phyloP scores from a whole-genome alignment of 37 sponge, comb jelly and placozoan species.

The Sycon ciliatum region DNA sequence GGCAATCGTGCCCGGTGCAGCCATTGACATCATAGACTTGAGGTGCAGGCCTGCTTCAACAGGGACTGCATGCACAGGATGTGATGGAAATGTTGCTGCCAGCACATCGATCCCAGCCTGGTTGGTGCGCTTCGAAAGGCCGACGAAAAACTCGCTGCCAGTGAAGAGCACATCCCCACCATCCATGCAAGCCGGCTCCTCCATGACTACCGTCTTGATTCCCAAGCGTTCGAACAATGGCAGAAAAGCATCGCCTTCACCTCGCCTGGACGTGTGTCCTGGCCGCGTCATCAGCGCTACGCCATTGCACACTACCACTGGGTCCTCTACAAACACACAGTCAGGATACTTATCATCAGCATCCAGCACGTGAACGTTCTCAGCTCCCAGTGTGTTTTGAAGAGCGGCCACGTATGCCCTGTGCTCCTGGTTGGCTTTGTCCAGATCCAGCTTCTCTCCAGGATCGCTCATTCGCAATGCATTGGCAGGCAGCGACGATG shows the following conservation, averaged over 20 bases:
- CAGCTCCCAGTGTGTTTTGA: constrained; percentile 20
- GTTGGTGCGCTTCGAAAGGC: constrained; percentile 51
- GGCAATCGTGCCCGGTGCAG: constrained; percentile 51
- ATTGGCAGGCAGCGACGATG: constrained; percentile 33
- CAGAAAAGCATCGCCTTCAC: constrained; percentile 29
- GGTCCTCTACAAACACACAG: constrained; percentile 60
- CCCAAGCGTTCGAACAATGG: constrained; percentile 33
- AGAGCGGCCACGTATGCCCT: constrained; percentile 32
- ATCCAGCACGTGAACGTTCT: constrained; percentile 27
- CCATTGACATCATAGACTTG: constrained; percentile 68
- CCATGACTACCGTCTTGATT: constrained; percentile 38
- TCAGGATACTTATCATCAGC: constrained; percentile 54
- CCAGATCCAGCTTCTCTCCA: constrained; percentile 40
- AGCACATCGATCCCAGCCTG: constrained; percentile 47
- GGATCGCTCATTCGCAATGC: constrained; percentile 49
- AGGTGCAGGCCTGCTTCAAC: constrained; percentile 55
- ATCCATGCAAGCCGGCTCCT: constrained; percentile 39
- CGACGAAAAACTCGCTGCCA: constrained; percentile 64
- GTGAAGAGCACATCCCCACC: constrained; percentile 77
- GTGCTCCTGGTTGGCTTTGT: constrained; percentile 47
- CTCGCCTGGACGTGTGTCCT: constrained; percentile 23
- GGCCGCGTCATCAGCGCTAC: constrained; percentile 36
- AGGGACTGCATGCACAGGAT: constrained; percentile 36
- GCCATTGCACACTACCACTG: constrained; percentile 37
- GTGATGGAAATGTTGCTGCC: constrained; percentile 45